phyloP scores from a whole-genome alignment of 1,140 invertebrate genomes.

The Bombus impatiens region DNA sequence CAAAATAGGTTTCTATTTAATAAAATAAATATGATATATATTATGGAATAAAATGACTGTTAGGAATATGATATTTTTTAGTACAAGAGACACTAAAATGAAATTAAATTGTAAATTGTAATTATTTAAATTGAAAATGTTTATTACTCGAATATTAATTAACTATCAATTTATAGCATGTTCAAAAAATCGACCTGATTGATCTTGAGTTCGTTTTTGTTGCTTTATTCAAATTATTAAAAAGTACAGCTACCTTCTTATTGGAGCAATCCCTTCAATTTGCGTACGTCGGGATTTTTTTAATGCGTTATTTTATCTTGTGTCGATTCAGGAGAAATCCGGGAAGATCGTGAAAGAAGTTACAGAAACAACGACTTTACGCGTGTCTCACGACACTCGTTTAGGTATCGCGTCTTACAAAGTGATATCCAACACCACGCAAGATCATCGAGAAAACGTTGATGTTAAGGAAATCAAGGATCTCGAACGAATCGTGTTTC shows the following conservation, averaged over 20 bases:
- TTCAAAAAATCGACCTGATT: not conserved
- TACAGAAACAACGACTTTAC: constrained; percentile 83
- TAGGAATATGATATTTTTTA: too few relatives aligned
- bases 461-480: constrained; percentile 70
- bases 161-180: not conserved
- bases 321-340: constrained; percentile 70
- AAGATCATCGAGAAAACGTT: constrained; percentile 75
- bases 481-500: constrained; percentile 38
- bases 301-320: not conserved
- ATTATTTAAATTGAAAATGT: not conserved
- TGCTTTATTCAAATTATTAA: not conserved
- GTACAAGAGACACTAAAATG: too few relatives aligned
- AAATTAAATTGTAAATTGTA: too few relatives aligned
- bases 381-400: constrained; percentile 82
- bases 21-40: too few relatives aligned
- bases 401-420: constrained; percentile 83
- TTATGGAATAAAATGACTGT: too few relatives aligned
- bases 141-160: too few relatives aligned
- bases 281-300: not conserved
- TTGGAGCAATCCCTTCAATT: not conserved
- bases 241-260: not conserved
- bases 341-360: constrained; percentile 83
- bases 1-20: too few relatives aligned
- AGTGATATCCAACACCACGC: constrained; percentile 81
- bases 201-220: too few relatives aligned